phyloP scores from a whole-genome alignment of 2,797 vertebrate species.

The Danio aesculapii region DNA sequence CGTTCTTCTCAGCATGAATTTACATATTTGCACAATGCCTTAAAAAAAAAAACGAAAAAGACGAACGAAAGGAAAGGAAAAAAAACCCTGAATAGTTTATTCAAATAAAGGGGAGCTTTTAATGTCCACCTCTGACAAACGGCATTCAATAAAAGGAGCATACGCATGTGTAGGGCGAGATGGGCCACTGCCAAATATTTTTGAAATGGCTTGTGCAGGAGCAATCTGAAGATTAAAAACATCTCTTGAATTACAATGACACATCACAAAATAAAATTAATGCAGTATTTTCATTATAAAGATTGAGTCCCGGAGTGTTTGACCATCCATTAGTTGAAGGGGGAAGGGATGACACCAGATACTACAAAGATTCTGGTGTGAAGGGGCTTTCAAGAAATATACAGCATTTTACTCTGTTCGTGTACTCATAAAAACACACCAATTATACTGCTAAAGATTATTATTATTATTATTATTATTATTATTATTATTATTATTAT shows the following conservation, averaged over 20 bases:
- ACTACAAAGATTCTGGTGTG: slow-evolving; percentile 77
- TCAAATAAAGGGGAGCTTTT: slow-evolving; percentile 79
- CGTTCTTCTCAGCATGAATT: slow-evolving; percentile 48
- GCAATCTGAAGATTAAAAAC: slow-evolving; percentile 87
- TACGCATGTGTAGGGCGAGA: slow-evolving; percentile 68
- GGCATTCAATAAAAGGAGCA: slow-evolving; percentile 77
- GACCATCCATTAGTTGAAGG: slow-evolving; percentile 81
- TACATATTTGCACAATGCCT: slow-evolving; percentile 55
- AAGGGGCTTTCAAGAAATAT: slow-evolving; percentile 82
- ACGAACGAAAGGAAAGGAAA: neutral
- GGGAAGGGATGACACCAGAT: slow-evolving; percentile 67
- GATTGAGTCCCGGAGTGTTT: slow-evolving; percentile 79
- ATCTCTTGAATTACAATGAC: slow-evolving; percentile 87
- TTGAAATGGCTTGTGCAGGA: slow-evolving; percentile 81
- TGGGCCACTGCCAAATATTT: slow-evolving; percentile 81
- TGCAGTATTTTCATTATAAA: slow-evolving; percentile 83
- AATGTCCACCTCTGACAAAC: slow-evolving; percentile 74
- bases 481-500: too few relatives aligned
- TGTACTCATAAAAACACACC: neutral
- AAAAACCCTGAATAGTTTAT: slow-evolving; percentile 80
- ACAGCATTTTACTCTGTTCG: slow-evolving; percentile 71
- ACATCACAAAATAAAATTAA: slow-evolving; percentile 85
- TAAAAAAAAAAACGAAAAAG: neutral
- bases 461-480: too few relatives aligned
- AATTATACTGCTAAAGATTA: neutral